Evolutionary conservation across 2,888 invertebrate genomes (phyloP), one percentile per base, ranked within the genome.

Genomic region (Galeruca laticollis): DNA sequence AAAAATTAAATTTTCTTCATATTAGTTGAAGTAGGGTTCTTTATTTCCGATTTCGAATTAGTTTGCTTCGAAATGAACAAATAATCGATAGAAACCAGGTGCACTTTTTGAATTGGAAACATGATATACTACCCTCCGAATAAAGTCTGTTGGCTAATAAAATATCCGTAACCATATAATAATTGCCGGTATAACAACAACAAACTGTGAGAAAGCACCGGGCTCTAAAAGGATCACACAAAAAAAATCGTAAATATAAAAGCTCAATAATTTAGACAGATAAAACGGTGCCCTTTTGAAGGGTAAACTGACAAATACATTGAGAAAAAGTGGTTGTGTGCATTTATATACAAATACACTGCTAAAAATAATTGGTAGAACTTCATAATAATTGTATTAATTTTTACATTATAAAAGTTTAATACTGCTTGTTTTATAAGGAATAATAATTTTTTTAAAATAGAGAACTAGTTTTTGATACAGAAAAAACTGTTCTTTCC

Each of bases 131-230:
- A 35, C 56, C 15, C 10, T 9, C 6, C 10, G 56, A 57, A 57
- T 57, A 35, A 57, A 57, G 56, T 57, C 31, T 35, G 35, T 35
- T 35, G 35, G 18, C 56, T 35, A 57, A 57, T 57, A 57, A 57
- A 57, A 57, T 35, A 57, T 57, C 56, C 56, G 56, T 57, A 57
- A 57, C 56, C 56, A 57, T 57, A 57, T 57, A 57, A 57, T 57
- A 57, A 57, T 57, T 57, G 56, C 56, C 56, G 56, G 56, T 6
- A 35, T 57, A 57, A 57, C 56, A 57, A 57, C 56, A 57, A 57
- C 56, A 57, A 33, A 57, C 56, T 35, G 56, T 57, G 56, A 76
- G 73, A 75, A 60, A 26, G 21, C 40, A 60, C 21, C 40, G 20
- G 43, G 43, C 61, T 33, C 18, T 51, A 35, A 35, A 51, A 61